phyloP scores from a whole-genome alignment of 2,797 vertebrate species.

The Hypotaenidia okinawae region DNA sequence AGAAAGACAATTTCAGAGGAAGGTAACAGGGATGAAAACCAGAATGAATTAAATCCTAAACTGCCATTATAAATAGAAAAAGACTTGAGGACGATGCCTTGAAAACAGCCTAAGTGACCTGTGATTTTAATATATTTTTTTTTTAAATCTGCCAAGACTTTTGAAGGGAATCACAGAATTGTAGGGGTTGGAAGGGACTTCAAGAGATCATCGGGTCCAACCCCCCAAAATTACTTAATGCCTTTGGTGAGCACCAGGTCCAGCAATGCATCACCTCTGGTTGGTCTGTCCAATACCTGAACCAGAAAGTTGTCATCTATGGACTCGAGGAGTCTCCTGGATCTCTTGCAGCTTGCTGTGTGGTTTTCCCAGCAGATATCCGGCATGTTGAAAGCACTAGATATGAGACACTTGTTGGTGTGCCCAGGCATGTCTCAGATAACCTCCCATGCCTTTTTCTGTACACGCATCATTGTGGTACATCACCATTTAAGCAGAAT shows the following conservation, averaged over 20 bases:
- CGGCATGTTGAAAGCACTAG: neutral
- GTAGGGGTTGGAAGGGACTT: too few species aligned
- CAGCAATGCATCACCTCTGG: too few species aligned
- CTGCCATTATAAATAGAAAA: conserved; percentile 22
- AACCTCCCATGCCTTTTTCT: neutral
- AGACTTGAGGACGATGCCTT: neutral
- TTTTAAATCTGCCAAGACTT: neutral
- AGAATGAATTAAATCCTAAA: conserved; percentile 23
- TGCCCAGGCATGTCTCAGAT: neutral
- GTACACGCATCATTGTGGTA: neutral
- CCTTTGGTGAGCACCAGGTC: too few species aligned
- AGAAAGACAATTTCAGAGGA: conserved; percentile 55
- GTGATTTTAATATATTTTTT: neutral
- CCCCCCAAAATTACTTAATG: too few species aligned
- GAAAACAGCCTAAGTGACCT: neutral
- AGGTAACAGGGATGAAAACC: conserved; percentile 14
- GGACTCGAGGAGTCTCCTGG: too few species aligned
- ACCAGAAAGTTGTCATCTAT: too few species aligned
- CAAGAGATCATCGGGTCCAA: too few species aligned
- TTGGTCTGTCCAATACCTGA: too few species aligned
- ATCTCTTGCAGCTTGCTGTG: too few species aligned
- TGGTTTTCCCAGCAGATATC: too few species aligned
- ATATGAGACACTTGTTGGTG: neutral
- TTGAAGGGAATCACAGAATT: neutral
- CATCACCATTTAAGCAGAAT: neutral